Base-by-base conservation (phyloP, 2,797 vertebrate species). In the Rhynchonycteris naso region DNA sequence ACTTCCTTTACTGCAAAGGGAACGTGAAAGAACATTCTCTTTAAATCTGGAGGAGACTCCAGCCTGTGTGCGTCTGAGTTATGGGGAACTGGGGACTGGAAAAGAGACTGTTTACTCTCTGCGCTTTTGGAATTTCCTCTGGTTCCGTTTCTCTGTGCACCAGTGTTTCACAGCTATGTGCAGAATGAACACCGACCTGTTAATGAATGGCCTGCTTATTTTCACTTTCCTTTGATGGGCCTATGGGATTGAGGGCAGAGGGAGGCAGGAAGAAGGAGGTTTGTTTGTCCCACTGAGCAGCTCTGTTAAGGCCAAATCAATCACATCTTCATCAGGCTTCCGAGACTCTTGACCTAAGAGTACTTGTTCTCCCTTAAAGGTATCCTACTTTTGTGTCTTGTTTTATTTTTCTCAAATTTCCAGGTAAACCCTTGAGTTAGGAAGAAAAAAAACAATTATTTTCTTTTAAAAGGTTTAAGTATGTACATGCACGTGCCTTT, bases 201-300 rank as follows among this genome's bases (percentile, higher is more conserved):
- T 96, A 94, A 94, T 96, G 93, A 97, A 96, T 87, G 82, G 69
- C 61, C 88, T 92, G 94, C 90, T 97, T 96, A 76, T 95, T 96
- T 92, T 93, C 71, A 47, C 74, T 76, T 91, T 90, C 65, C 93
- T 95, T 33, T 96, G 81, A 88, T 68, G 94, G 78, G 33, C 88
- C 65, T 96, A 19, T 76, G 96, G 91, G 87, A 80, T 66, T 58
- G 52, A 35, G 59, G 72, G 75, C 24, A n/a, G 58, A 65, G 52
- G 84, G 58, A 93, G 86, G 87, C 61, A 89, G 90, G 84, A 89
- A 81, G 88, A 30, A 81, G 81, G 86, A 91, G 83, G 76, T 65
- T 91, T 61, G 78, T 91, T 86, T 91, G 54, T 94, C 69, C 82
- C 56, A 33, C 24, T 54, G 33, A 88, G 43, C 50, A 5, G 69